Evolutionary conservation across 2,888 invertebrate species (phyloP), one percentile per base, ranked within the genome.

Genomic region (Caenorhabditis sulstoni): DNA sequence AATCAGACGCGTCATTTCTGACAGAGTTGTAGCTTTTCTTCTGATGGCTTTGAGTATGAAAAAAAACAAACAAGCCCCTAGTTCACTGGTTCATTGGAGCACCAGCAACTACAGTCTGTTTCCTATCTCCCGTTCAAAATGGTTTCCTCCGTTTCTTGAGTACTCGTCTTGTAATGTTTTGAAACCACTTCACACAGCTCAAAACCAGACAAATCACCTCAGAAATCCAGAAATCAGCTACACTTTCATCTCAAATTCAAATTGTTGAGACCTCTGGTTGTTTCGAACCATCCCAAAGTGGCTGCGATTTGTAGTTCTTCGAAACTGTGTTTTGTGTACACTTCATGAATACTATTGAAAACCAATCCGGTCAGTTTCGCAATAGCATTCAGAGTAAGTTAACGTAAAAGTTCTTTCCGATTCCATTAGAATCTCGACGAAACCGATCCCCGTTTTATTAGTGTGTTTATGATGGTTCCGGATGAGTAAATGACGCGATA

Each of bases 281-380:
- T 41, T 41, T 11, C 11, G 11, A 2, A 41, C 41, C 47, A 16
- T 47, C 3, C 35, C 52, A 52, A 53, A 71, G 53, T 71, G 57
- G 49, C 71, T 9, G 39, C 71, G 5, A 71, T 71, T 62, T 45
- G 66, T 22, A 66, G 44, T 53, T 65, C 35, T 66, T 66, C 11
- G 35, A 70, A 47, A 62, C 20, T 23, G 22, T 39, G 8, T 8
- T 58, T 53, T 55, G 61, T 70, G 45, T 70, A 55, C 61, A 70
- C 45, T 67, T 16, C 53, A 53, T 53, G 37, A 50, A 44, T 53
- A 9, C 9, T 5, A 20, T 18, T 2, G 9, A 7, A 68, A 68
- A 59, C 52, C 59, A 68, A 41, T 57, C 37, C 39, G 58, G 49
- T 41, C 18, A 47, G 3, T n/a, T 47, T 20, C 9, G 18, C 18